Evolutionary conservation across 2,888 invertebrate genomes (phyloP).

Genomic region (Camponotus fellah): DNA sequence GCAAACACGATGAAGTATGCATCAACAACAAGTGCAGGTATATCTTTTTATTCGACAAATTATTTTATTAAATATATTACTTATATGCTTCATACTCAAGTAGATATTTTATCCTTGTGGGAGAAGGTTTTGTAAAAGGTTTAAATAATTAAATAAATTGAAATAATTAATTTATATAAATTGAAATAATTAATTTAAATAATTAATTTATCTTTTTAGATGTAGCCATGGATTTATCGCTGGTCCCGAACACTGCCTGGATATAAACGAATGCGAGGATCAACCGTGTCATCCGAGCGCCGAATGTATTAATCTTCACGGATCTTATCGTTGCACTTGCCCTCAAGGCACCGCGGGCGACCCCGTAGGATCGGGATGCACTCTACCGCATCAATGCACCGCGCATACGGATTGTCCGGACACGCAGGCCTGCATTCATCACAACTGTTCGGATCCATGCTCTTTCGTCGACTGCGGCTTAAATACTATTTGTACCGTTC

Average conservation of each 20-base stretch:
- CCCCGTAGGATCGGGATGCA: constrained; percentile 90
- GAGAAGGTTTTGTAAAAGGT: not conserved
- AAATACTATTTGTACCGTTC: constrained; percentile 92
- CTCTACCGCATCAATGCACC: constrained; percentile 92
- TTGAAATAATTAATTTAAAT: too few species aligned
- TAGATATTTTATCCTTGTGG: not conserved
- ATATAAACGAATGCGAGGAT: constrained; percentile 94
- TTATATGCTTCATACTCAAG: not conserved
- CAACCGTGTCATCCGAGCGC: constrained; percentile 93
- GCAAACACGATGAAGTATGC: constrained; percentile 93
- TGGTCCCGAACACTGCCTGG: constrained; percentile 90
- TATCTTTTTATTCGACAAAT: not conserved
- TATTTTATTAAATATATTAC: not conserved
- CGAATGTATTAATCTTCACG: constrained; percentile 92
- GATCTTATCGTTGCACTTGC: constrained; percentile 93
- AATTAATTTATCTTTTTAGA: constrained; percentile 78
- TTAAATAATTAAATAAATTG: not conserved
- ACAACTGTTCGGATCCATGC: constrained; percentile 95
- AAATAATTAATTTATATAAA: too few species aligned
- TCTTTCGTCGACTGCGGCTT: constrained; percentile 90
- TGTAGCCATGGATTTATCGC: constrained; percentile 92
- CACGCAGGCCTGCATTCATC: constrained; percentile 91
- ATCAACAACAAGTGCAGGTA: constrained; percentile 90
- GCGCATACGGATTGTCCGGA: constrained; percentile 92
- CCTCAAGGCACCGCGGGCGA: constrained; percentile 93